Base-by-base conservation (phyloP, 2,888 invertebrate genomes). In the Rhorus exstirpatorius region DNA sequence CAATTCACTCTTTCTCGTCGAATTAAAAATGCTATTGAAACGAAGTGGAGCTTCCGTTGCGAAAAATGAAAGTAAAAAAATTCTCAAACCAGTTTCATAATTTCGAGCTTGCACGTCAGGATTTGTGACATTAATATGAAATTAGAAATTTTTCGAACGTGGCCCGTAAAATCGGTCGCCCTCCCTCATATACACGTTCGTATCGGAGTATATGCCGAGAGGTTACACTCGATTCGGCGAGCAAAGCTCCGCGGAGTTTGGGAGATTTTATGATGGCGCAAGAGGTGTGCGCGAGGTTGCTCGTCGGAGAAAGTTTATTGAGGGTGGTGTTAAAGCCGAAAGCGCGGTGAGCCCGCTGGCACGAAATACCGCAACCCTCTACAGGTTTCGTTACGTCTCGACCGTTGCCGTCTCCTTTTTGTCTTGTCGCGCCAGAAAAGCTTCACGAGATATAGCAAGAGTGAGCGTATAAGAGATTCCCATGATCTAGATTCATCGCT, bases 401-500 rank as follows among this genome's bases (percentile, higher is more conserved):
- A 12, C 44, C 71, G 72, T 46, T 51, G 19, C 35, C 55, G 60
- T 58, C 61, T 60, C 75, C 63, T 63, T 58, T 74, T 35, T 53
- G 67, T 80, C 17, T 17, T 71, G 60, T 74, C 68, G 74, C 51
- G 71, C 44, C 24, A 24, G 63, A 78, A 78, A 61, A 81, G 61
- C 81, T 78, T 55, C 67, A 61, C 41, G 49, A 83, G 81, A 67
- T 75, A 71, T 75, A 71, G 74, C 67, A 17, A 24, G 51, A 63
- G 41, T 49, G 68, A 24, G 65, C 63, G 65, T 83, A 74, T 76
- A 67, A 79, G 82, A 82, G 82, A 82, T 79, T 67, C 71, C 44
- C 75, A 51, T 71, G 72, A 79, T 84, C 82, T 53, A 82, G 79
- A 82, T 84, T 79, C 82, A 82, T 84, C 84, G 82, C 49, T 61